Conservation (phyloP, 2,888 invertebrate genomes). For the Ferdinandea cuprea region DNA sequence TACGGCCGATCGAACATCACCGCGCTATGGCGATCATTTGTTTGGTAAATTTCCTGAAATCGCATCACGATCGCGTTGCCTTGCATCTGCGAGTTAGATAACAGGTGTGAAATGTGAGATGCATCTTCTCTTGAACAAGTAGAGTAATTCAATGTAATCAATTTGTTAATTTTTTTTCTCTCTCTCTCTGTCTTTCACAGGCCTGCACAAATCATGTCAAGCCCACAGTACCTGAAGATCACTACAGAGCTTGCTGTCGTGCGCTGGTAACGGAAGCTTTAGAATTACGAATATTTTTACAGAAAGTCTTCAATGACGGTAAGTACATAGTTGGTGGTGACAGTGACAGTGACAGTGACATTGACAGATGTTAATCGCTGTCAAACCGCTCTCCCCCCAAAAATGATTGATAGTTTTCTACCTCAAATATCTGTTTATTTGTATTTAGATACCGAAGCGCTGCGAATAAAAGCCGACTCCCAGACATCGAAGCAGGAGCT, state of each 20-base stretch:
- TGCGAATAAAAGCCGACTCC: constrained; percentile 86
- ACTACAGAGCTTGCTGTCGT: constrained; percentile 94
- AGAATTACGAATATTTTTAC: constrained; percentile 94
- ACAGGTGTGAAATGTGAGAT: constrained; percentile 71
- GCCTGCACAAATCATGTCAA: constrained; percentile 84
- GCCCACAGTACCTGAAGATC: constrained; percentile 83
- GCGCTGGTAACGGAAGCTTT: constrained; percentile 95
- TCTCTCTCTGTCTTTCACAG: constrained; percentile 82
- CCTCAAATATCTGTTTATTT: constrained; percentile 19
- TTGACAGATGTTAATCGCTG: constrained; percentile 25
- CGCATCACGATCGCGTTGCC: neutral
- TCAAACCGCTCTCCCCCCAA: constrained; percentile 32
- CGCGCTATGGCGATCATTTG: constrained; percentile 12
- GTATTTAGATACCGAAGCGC: constrained; percentile 85
- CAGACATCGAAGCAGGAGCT: constrained; percentile 87
- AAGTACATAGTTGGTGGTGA: constrained; percentile 75
- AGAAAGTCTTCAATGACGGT: constrained; percentile 88
- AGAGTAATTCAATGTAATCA: constrained; percentile 29
- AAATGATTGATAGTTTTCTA: constrained; percentile 44
- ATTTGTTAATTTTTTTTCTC: constrained; percentile 48
- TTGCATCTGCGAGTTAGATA: constrained; percentile 55
- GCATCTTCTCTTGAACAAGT: constrained; percentile 20
- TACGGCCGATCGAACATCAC: constrained; percentile 22
- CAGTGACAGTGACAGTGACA: constrained; percentile 7
- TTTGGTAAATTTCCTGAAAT: constrained; percentile 56